phyloP scores from a whole-genome alignment of 64 coral and sea anemone genomes.

The Acropora yongei region DNA sequence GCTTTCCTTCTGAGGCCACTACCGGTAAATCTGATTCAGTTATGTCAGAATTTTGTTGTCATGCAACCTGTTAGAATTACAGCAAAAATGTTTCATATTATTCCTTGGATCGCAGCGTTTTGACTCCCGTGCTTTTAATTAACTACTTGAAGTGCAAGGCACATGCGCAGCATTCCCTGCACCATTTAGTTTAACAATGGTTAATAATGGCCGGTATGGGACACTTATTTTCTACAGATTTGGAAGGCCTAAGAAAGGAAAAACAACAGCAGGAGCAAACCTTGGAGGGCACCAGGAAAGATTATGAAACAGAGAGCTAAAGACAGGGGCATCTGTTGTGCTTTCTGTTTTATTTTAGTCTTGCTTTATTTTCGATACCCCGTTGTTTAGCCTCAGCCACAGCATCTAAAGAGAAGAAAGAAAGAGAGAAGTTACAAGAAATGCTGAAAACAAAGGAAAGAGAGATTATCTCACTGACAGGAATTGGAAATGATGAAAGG shows the following conservation, averaged over 20 bases:
- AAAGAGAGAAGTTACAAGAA: constrained; percentile 24
- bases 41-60: neutral
- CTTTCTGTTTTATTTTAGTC: no score
- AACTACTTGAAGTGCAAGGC: neutral
- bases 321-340: neutral
- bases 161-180: neutral
- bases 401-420: neutral
- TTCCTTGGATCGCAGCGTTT: neutral
- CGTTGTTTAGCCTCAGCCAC: no score
- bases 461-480: neutral
- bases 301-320: constrained; percentile 22
- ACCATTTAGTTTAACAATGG: neutral
- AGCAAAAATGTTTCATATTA: neutral
- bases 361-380: no score
- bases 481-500: constrained; percentile 9
- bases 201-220: neutral
- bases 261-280: constrained; percentile 1
- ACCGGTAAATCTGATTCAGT: constrained; percentile 9
- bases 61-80: constrained; percentile 10
- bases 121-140: constrained; percentile 4
- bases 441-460: constrained; percentile 1
- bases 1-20: neutral
- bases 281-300: constrained; percentile 8
- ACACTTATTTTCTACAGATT: constrained; percentile 3
- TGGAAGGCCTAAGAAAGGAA: neutral